Percentiles rank a stretch among this genome's conserved stretches.
phyloP scores from a whole-genome alignment of 2,888 invertebrate genomes.

The Cerastis rubricosa region DNA sequence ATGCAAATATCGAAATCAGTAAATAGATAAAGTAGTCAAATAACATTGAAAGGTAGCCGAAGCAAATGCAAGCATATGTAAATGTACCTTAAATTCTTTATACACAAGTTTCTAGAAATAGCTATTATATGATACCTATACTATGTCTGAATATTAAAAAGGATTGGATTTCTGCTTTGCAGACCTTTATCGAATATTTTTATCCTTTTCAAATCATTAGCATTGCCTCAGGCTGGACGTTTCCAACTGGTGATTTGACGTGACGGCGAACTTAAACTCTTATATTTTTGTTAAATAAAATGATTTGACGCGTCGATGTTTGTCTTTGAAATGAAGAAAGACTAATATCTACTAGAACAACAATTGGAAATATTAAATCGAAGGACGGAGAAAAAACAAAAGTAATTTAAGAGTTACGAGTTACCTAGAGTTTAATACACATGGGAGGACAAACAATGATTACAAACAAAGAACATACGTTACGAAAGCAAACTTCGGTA shows the following conservation, averaged over 20 bases:
- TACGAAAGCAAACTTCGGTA: conserved; percentile 64
- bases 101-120: conserved; percentile 38
- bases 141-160: conserved; percentile 65
- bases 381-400: conserved; percentile 32
- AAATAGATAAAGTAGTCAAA: conserved; percentile 14
- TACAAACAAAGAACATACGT: conserved; percentile 58
- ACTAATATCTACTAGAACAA: conserved; percentile 8
- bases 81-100: conserved; percentile 23
- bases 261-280: conserved; percentile 17
- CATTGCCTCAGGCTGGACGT: conserved; percentile 40
- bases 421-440: conserved; percentile 13
- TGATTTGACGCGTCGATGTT: not conserved
- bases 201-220: conserved; percentile 55
- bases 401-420: conserved; percentile 19
- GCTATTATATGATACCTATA: conserved; percentile 56
- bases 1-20: conserved; percentile 8
- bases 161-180: conserved; percentile 68
- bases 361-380: conserved; percentile 12
- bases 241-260: conserved; percentile 30
- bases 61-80: conserved; percentile 28
- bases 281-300: conserved; percentile 19
- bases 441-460: conserved; percentile 60
- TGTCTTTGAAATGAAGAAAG: conserved; percentile 7
- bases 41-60: conserved; percentile 5
- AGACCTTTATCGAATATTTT: conserved; percentile 56